Base-by-base conservation (phyloP, 2,797 vertebrate species). In the Enteromius unitaeniatus region DNA sequence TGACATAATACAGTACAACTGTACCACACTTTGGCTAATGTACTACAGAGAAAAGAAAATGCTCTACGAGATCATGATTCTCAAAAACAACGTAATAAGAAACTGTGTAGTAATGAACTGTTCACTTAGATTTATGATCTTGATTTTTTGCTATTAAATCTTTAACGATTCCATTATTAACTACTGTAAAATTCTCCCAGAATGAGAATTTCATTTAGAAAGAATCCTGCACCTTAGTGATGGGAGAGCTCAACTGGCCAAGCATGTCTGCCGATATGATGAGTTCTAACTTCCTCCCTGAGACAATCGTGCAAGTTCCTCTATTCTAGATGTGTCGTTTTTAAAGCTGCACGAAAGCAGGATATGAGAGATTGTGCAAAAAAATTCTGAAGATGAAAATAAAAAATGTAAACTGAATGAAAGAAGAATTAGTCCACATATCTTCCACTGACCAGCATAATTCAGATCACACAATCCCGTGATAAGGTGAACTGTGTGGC, bases 341-440 rank as follows among this genome's bases (percentile, higher is more conserved):
- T 62, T 49, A 72, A 73, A 84, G 78, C 81, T 79, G 81, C 83
- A 69, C 21, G 42, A 42, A 23, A 64, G 76, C 62, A 83, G 62
- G 67, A 70, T 68, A 19, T 53, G 80, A 82, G 74, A 83, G 67
- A 62, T 67, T 87, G 88, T 89, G 88, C 88, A 88, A 88, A 89
- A 51, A 79, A 79, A 49, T 75, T 80, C 78, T 83, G 65, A 79
- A 82, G 58, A 69, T 55, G 58, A 69, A 82, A 34, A 70, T n/a
- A 69, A 28, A 76, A 49, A 45, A 60, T 86, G 88, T 89, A 89
- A 87, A 86, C 87, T 21, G 78, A 82, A 84, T 21, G 77, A 78
- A 23, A 67, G 47, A 69, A 78, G 15, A 86, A 64, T 80, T 26
- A 83, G 42, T 83, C 74, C 65, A 65, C 14, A 42, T 69, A 10